Conservation (phyloP, 2,888 invertebrate species). For the Epsilonema sp. region DNA sequence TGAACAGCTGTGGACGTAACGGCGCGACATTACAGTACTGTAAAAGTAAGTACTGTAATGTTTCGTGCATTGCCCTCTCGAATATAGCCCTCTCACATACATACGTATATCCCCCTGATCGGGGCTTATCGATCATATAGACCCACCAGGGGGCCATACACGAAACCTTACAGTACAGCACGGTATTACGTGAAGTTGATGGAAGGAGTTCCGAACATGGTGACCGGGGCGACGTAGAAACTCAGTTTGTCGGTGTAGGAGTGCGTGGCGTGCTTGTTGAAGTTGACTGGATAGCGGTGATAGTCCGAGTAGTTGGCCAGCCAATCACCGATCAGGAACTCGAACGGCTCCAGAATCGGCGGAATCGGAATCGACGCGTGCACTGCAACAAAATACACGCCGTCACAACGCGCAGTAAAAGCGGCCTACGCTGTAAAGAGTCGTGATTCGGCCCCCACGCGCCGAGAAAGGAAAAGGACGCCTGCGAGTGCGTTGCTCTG, state of each 20-base stretch:
- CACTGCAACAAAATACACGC: slow-evolving; percentile 10
- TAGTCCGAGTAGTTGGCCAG: slow-evolving; percentile 11
- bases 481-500: too few species aligned
- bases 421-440: too few species aligned
- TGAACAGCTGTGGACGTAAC: too few species aligned
- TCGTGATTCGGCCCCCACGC: too few species aligned
- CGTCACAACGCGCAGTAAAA: neutral
- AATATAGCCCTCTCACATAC: too few species aligned
- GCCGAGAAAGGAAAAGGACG: too few species aligned
- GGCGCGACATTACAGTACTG: too few species aligned
- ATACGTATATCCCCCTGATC: too few species aligned
- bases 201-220: slow-evolving; percentile 29
- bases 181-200: slow-evolving; percentile 26
- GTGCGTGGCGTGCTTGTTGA: slow-evolving; percentile 5
- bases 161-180: neutral
- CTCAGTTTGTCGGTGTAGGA: slow-evolving; percentile 24
- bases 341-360: slow-evolving; percentile 27
- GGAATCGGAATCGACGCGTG: slow-evolving; percentile 23
- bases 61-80: too few species aligned
- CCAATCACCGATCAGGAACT: slow-evolving; percentile 27
- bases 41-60: too few species aligned
- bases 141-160: too few species aligned
- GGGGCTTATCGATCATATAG: too few species aligned
- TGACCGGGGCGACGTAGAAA: slow-evolving; percentile 23
- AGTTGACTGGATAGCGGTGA: slow-evolving; percentile 22